Conservation (phyloP, 2,113 vertebrate species). For the Callithrix jacchus region DNA sequence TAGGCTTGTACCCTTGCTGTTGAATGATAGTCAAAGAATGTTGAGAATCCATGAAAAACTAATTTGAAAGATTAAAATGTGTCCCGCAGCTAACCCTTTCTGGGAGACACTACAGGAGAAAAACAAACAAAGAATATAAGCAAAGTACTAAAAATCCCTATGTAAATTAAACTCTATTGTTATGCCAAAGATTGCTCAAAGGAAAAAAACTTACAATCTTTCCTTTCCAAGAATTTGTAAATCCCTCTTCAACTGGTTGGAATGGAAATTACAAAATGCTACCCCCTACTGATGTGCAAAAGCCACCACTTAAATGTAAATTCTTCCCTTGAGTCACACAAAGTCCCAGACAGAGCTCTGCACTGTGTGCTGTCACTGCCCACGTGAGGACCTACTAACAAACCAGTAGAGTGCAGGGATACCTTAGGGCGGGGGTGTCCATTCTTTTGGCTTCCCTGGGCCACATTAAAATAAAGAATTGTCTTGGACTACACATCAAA, state of each 20-base stretch:
- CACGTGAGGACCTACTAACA: not conserved
- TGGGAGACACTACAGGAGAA: not conserved
- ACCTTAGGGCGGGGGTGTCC: not conserved
- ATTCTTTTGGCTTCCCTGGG: no score
- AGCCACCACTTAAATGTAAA: not conserved
- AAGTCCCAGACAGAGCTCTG: not conserved
- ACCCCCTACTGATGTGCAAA: not conserved
- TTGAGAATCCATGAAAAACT: not conserved
- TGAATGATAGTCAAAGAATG: not conserved
- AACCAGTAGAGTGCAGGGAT: not conserved
- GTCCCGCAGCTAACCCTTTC: not conserved
- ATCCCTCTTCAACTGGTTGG: not conserved
- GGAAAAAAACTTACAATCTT: not conserved
- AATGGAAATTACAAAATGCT: constrained; percentile 45
- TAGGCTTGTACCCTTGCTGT: not conserved
- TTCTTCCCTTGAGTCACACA: not conserved
- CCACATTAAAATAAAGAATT: no score
- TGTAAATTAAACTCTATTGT: constrained; percentile 8
- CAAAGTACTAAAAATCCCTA: not conserved
- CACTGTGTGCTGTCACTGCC: not conserved
- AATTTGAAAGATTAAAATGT: not conserved
- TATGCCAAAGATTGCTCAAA: not conserved
- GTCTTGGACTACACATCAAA: no score
- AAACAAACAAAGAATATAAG: no score
- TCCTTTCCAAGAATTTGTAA: constrained; percentile 52